These are phyloP conservation scores for Aphidius ervi DNA, from an alignment of 1,140 invertebrate species.

Conservation along the genomic window DNA sequence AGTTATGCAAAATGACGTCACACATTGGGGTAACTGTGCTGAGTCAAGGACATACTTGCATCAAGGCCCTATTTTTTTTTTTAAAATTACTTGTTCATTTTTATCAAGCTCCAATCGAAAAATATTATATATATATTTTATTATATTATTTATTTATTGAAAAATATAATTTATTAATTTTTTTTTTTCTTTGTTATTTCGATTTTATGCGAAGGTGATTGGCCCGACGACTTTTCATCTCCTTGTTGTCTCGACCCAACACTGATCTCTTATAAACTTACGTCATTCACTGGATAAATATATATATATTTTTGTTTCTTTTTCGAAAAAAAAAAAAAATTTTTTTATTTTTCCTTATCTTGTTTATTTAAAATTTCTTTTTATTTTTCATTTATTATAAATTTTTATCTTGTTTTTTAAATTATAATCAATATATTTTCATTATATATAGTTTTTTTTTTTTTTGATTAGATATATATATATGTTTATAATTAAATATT, in stretches of 20 bases:
- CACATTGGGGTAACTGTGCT: constrained; percentile 53
- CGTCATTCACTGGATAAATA: constrained; percentile 13
- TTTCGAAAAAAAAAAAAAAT: not conserved
- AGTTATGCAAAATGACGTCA: constrained; percentile 55
- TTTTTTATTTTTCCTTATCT: not conserved
- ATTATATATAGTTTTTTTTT: too few species aligned
- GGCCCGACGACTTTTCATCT: constrained; percentile 21
- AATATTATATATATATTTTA: not conserved
- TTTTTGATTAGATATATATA: too few species aligned
- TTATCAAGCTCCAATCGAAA: not conserved
- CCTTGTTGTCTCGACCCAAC: constrained; percentile 12
- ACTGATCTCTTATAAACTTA: constrained; percentile 7
- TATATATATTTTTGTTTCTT: constrained; percentile 1
- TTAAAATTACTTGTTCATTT: not conserved
- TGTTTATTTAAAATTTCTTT: not conserved
- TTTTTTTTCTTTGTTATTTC: constrained; percentile 17
- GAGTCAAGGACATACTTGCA: constrained; percentile 50
- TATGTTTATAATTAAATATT: too few species aligned
- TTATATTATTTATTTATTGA: too few species aligned
- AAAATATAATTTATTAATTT: too few species aligned
- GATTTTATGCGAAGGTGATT: constrained; percentile 19
- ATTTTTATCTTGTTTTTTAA: too few species aligned
- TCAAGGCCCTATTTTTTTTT: constrained; percentile 43
- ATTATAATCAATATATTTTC: too few species aligned
- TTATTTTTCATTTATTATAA: too few species aligned